Evolutionary conservation across 2,113 vertebrate genomes (phyloP).

Genomic region (Lathamus discolor): DNA sequence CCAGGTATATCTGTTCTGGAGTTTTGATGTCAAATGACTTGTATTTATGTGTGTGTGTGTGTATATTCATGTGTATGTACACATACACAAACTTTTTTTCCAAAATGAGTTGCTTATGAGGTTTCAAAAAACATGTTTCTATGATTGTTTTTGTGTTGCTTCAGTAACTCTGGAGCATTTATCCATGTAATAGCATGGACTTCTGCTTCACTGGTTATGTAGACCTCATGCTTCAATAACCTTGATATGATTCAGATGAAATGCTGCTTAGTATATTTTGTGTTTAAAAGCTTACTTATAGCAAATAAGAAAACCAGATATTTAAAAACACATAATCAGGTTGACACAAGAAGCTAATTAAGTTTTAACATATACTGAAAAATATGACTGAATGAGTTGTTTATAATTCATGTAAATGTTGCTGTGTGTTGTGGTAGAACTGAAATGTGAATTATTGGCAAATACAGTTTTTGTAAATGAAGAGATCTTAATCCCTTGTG

Average conservation of each 20-base stretch:
- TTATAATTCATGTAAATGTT: background rate
- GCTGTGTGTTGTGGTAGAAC: background rate
- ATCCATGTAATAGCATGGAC: constrained; percentile 79
- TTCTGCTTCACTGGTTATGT: constrained; percentile 72
- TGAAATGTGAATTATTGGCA: constrained; percentile 3
- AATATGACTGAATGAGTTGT: background rate
- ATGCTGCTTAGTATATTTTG: constrained; percentile 68
- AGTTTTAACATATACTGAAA: constrained; percentile 8
- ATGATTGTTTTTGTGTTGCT: constrained; percentile 78
- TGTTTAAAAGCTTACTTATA: constrained; percentile 73
- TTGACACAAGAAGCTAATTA: constrained; percentile 59
- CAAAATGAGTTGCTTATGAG: constrained; percentile 34
- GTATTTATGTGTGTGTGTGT: background rate
- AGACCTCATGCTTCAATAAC: constrained; percentile 72
- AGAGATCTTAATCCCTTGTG: background rate
- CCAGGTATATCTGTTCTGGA: background rate
- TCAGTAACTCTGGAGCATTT: constrained; percentile 75
- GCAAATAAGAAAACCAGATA: constrained; percentile 55
- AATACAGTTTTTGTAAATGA: background rate
- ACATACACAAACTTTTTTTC: background rate
- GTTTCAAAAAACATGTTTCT: constrained; percentile 70
- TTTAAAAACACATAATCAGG: constrained; percentile 53
- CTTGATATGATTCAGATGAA: constrained; percentile 75
- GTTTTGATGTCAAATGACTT: background rate
- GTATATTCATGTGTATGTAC: background rate